Base-by-base conservation (phyloP, 2,888 invertebrate genomes). In the Brachylomia viminalis region DNA sequence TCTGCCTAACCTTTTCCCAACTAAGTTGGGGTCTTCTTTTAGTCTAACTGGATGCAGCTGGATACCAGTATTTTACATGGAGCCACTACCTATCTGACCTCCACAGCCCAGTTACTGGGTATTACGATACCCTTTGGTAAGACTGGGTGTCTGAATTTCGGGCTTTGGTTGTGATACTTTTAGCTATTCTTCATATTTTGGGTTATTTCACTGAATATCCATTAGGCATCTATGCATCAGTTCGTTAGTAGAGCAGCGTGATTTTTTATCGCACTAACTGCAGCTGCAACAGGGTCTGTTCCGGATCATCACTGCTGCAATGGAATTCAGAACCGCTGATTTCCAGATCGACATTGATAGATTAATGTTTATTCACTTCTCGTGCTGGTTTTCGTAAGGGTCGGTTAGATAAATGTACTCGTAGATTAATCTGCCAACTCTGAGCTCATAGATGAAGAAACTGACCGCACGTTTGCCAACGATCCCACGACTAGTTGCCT, bases 381-480 rank as follows among this genome's bases (percentile, higher is more conserved):
- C 20, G 33, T 62, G 33, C 49, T 56, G 56, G 61, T 82, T 79
- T 79, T 52, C 58, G 30, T 65, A 65, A 83, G 83, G 83, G 47
- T 78, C 70, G 38, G 30, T 71, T 23, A 72, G 80, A 79, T 54
- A 56, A 65, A 68, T 74, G 56, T 64, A 42, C 42, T 42, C 42
- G 8, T 42, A 54, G 65, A 61, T 64, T 64, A 69, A 68, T 54
- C 73, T 70, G 82, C 75, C 81, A 82, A 84, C 69, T 65, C 79
- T 70, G 38, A 83, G 71, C 58, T 84, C 81, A 45, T 59, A 73
- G 84, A 81, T 82, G 81, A 70, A 69, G 85, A 84, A 82, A 82
- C 61, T 62, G 69, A 81, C 45, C 49, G 66, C 59, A 27, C 30
- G 59, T 52, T 75, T 75, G 81, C 81, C 85, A 82, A 82, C 65